Evolutionary conservation across 2,888 invertebrate genomes (phyloP), one percentile per base, ranked within the genome.

Genomic region (Tineola bisselliella): DNA sequence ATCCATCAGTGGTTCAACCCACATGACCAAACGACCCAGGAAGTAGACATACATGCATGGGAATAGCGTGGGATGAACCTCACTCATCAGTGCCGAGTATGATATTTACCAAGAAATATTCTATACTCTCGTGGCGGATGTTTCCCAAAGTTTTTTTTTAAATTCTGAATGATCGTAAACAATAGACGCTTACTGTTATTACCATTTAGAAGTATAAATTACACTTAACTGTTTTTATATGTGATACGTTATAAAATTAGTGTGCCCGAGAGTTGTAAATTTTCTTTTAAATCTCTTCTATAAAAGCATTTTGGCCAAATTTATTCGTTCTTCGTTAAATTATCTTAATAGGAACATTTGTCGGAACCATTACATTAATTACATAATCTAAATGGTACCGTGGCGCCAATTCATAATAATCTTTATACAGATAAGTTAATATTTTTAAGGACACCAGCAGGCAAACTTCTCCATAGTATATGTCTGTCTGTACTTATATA

Each of bases 1-100:
- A 73, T 73, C 74, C 68, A 71, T 75, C 74, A 72, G 65, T 65
- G 64, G 44, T 15, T 64, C 65, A 63, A 66, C 66, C 70, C 67
- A 61, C 65, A 64, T 69, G 70, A 70, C 71, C 70, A 67, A 62
- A 62, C 63, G 71, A 71, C 69, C 69, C 54, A 18, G 54, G 54
- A 54, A 54, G 54, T 25, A 12, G 25, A 19, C 8, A 25, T 18
- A 54, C 18, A 54, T 54, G 54, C 25, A 54, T 54, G 54, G 54
- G 54, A 54, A 54, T 25, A 25, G 54, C 54, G 54, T 54, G 25
- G 54, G 54, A 8, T 25, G 54, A 12, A 54, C 25, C 12, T 18
- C 25, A 54, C 54, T 25, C 54, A 54, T 54, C 54, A 54, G 10
- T 48, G 10, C 38, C 38, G 38, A 12, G n/a, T 38, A 10, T 31